Evolutionary conservation across 2,888 invertebrate species (phyloP), one percentile per base, ranked within the genome.

Genomic region (Leptinotarsa rubiginosa): DNA sequence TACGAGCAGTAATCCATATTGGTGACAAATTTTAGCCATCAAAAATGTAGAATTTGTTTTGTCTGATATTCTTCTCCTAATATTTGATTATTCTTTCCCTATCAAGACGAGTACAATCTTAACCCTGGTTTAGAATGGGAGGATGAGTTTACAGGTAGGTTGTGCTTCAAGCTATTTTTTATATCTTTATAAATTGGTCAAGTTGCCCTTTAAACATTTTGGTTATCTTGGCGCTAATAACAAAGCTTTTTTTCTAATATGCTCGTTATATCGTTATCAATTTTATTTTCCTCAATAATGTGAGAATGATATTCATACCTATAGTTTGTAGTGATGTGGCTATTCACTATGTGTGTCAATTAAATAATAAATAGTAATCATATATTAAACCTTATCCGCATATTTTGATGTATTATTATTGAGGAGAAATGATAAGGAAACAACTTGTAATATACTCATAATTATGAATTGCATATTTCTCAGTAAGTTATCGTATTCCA

Each of bases 91-190:
- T 90, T 91, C 90, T 90, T 90, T 90, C 83, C 86, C 87, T 93
- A 94, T 95, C 94, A 96, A 97, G 97, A 97, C 93, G 97, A 97
- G 93, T 97, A 97, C 96, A 96, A 97, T 96, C 96, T 97, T 94
- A 96, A 96, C 94, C 96, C 96, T 93, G 96, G 96, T 95, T 96
- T 97, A 96, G 97, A 97, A 92, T 97, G 97, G 97, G 97, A 97
- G 94, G 97, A 97, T 96, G 97, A 97, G 92, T 97, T 97, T 92
- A 96, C 97, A 97, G 97, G 97, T 97, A 97, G 96, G 97, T 95
- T 73, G 75, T 65, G 77, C 78, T 78, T 79, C 72, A 74, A 73
- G 78, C 75, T 77, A 76, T 73, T 69, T n/a, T 67, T 49, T 49
- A 50, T 70, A 56, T 67, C 62, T n/a, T 56, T 66, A 72, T 65